phyloP scores from a whole-genome alignment of 2,888 invertebrate species.

The Mimachlamys varia region DNA sequence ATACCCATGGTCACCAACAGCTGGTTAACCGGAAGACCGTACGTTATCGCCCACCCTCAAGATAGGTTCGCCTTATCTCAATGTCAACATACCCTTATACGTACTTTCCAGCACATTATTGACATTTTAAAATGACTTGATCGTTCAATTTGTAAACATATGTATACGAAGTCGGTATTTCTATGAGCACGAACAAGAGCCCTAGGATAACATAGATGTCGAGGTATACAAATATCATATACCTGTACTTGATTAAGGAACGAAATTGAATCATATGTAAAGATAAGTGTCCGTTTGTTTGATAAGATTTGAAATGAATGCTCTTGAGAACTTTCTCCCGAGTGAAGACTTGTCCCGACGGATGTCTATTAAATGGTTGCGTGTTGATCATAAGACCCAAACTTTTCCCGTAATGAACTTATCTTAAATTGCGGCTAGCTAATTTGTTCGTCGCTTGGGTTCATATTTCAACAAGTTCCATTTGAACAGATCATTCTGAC shows the following conservation, averaged over 20 bases:
- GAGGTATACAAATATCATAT: constrained; percentile 14
- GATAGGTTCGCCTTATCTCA: not conserved
- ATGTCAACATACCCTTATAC: constrained; percentile 10
- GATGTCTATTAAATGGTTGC: not conserved
- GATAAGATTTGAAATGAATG: not conserved
- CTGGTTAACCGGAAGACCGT: not conserved
- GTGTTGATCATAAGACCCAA: not conserved
- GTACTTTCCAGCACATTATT: not conserved
- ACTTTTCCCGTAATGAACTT: not conserved
- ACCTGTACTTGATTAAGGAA: not conserved
- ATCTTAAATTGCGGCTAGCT: not conserved
- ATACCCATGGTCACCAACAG: not conserved
- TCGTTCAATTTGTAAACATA: constrained; percentile 14
- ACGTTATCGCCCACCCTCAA: not conserved
- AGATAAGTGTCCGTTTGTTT: constrained; percentile 8
- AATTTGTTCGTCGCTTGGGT: not conserved
- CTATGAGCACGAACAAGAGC: not conserved
- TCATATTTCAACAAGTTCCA: not conserved
- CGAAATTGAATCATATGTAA: not conserved
- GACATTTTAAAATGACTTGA: constrained; percentile 26
- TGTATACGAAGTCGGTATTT: constrained; percentile 19
- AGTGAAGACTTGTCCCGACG: not conserved
- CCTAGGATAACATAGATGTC: not conserved
- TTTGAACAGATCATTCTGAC: not conserved
- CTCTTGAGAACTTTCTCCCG: constrained; percentile 1